Percentiles rank a stretch among this genome's conserved stretches.
Evolutionary conservation across 1,140 invertebrate genomes (phyloP).

Genomic region (Asobara japonica): DNA sequence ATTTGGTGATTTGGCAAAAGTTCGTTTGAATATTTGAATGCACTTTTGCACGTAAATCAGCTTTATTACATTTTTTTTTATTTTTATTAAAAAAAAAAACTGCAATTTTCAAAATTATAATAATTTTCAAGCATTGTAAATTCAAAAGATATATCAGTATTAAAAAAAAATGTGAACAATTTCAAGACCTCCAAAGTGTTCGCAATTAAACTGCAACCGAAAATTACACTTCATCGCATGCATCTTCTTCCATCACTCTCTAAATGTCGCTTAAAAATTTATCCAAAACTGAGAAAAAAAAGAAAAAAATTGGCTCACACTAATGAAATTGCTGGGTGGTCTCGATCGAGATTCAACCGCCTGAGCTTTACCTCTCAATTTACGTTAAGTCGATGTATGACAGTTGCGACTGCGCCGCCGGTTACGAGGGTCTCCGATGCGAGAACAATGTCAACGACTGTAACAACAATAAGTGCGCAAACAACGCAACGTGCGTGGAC

Average conservation of each 20-base stretch:
- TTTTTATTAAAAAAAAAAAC: no score
- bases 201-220: no score
- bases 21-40: no score
- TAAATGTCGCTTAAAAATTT: not conserved
- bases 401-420: conserved; percentile 86
- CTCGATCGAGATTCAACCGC: conserved; percentile 62
- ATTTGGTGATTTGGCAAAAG: no score
- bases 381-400: conserved; percentile 58
- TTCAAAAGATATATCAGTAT: no score
- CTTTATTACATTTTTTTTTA: no score
- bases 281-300: not conserved
- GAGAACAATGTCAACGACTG: conserved; percentile 94
- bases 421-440: conserved; percentile 92
- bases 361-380: conserved; percentile 57
- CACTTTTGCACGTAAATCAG: no score
- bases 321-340: conserved; percentile 41
- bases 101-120: no score
- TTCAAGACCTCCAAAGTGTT: no score
- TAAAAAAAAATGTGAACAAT: no score
- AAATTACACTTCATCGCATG: no score
- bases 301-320: conserved; percentile 52
- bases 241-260: not conserved
- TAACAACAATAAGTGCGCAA: conserved; percentile 81
- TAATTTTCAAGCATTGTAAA: no score
- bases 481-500: conserved; percentile 91